These are phyloP conservation scores for Epizoanthus stellaris DNA, from an alignment of 92 coral and sea anemone genomes.

Conservation along the genomic window DNA sequence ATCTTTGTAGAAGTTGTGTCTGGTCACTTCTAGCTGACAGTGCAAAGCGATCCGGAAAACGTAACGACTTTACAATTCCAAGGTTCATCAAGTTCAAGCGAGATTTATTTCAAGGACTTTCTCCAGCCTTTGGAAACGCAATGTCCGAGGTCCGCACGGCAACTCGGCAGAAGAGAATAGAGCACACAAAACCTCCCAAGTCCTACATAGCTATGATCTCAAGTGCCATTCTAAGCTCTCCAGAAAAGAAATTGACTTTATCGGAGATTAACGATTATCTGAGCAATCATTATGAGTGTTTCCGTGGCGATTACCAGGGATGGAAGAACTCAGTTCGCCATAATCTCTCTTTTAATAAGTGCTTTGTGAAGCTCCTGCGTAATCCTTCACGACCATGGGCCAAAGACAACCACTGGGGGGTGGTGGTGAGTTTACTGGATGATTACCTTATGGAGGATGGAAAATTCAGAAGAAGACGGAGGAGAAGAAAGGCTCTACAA, in stretches of 20 bases:
- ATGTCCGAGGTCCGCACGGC: not conserved
- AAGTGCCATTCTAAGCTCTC: constrained; percentile 35
- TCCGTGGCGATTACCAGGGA: constrained; percentile 29
- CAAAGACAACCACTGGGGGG: constrained; percentile 33
- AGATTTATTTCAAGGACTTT: no score
- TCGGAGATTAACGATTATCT: constrained; percentile 29
- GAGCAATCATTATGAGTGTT: constrained; percentile 19
- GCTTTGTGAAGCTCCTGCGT: constrained; percentile 25
- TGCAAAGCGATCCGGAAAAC: no score
- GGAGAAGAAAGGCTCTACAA: not conserved
- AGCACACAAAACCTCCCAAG: constrained; percentile 23
- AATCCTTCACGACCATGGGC: constrained; percentile 35
- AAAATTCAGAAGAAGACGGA: constrained; percentile 26
- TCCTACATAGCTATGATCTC: constrained; percentile 45
- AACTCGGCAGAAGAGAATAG: not conserved
- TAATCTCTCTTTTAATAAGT: constrained; percentile 34
- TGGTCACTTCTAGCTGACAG: no score
- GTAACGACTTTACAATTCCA: no score
- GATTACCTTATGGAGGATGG: constrained; percentile 20
- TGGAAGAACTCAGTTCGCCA: constrained; percentile 44
- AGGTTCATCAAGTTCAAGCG: no score
- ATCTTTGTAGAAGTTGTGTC: no score
- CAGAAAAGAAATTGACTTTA: constrained; percentile 43
- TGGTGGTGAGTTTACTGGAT: not conserved
- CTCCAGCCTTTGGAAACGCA: not conserved